A percentile compares a stretch with the other conserved stretches of the same genome.
These are phyloP conservation scores for Brienomyrus longianalis DNA, from an alignment of 2,113 vertebrate species.

Conservation along the genomic window DNA sequence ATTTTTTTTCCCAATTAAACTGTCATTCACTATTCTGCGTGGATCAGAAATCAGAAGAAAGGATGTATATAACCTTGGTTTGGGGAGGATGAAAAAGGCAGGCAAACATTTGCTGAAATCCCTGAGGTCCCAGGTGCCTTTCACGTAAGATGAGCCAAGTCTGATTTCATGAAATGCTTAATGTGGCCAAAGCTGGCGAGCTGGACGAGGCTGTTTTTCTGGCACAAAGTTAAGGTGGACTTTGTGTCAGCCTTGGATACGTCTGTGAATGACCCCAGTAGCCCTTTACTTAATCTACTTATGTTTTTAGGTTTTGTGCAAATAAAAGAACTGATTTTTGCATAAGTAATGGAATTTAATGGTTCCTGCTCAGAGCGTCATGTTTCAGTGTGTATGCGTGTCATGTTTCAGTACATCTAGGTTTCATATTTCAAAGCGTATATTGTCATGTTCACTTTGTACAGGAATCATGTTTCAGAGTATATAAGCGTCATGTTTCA, in stretches of 20 bases:
- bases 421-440: background rate
- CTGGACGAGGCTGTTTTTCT: background rate
- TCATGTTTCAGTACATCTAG: background rate
- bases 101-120: background rate
- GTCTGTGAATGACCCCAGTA: background rate
- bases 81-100: background rate
- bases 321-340: background rate
- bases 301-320: background rate
- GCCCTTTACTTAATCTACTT: background rate
- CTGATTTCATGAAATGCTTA: background rate
- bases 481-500: background rate
- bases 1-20: conserved; percentile 9
- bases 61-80: background rate
- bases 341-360: background rate
- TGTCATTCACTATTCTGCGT: conserved; percentile 6
- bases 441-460: too few species aligned
- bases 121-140: conserved; percentile 11
- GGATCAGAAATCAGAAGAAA: background rate
- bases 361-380: background rate
- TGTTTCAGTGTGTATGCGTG: background rate
- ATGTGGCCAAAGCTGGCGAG: background rate
- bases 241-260: too few species aligned
- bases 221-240: background rate
- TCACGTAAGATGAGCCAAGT: conserved; percentile 11
- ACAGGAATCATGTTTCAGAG: background rate